Evolutionary conservation across 2,888 invertebrate species (phyloP).

Genomic region (Mechanitis messenoides): DNA sequence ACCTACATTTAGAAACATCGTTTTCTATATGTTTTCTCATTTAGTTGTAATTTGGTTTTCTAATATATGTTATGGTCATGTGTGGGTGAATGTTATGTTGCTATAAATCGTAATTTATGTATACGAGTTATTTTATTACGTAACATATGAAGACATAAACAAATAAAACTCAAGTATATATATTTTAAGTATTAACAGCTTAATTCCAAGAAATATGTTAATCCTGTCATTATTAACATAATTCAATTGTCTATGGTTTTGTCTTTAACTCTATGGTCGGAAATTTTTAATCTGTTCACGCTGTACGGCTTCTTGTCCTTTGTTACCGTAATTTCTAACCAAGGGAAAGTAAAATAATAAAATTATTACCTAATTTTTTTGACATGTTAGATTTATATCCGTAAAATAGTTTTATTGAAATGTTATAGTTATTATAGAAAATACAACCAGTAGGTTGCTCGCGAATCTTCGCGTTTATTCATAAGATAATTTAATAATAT

Average conservation of each 20-base stretch:
- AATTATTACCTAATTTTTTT: not conserved
- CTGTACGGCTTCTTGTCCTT: constrained; percentile 19
- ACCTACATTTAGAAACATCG: not conserved
- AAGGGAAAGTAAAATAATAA: constrained; percentile 1
- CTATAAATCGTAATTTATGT: not conserved
- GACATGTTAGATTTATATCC: too few relatives aligned
- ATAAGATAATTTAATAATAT: too few relatives aligned
- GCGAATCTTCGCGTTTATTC: too few relatives aligned
- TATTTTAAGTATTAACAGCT: too few relatives aligned
- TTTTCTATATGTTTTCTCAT: not conserved
- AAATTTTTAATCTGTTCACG: constrained; percentile 15
- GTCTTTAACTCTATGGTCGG: constrained; percentile 14
- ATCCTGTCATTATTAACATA: constrained; percentile 8
- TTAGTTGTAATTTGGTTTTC: not conserved
- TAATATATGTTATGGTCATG: not conserved
- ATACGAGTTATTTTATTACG: not conserved
- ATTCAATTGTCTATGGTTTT: constrained; percentile 19
- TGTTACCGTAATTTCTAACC: not conserved
- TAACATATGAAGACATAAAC: too few relatives aligned
- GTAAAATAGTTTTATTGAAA: too few relatives aligned
- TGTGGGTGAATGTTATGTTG: constrained; percentile 1
- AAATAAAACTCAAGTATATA: too few relatives aligned
- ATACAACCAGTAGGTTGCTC: too few relatives aligned
- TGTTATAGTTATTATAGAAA: too few relatives aligned
- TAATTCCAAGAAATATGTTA: too few relatives aligned